phyloP scores from a whole-genome alignment of 1,140 invertebrate genomes.

The Parasteatoda tepidariorum region DNA sequence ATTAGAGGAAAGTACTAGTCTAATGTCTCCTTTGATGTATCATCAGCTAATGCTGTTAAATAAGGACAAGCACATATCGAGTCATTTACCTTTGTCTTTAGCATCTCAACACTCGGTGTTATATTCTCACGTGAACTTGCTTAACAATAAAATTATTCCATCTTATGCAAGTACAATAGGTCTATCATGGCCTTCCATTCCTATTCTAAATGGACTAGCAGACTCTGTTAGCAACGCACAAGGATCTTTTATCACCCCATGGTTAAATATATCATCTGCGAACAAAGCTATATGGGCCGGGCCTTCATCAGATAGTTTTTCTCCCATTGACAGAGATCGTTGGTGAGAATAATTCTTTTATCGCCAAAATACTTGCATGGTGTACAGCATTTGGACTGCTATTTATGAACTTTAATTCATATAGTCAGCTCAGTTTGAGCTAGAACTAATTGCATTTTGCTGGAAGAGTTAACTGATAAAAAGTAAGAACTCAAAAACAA shows the following conservation, averaged over 20 bases:
- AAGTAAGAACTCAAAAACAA: too few relatives aligned
- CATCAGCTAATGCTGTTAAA: constrained; percentile 45
- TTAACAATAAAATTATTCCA: constrained; percentile 34
- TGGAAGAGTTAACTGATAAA: too few relatives aligned
- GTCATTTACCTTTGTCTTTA: neutral
- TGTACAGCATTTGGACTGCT: too few relatives aligned
- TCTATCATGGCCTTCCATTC: constrained; percentile 30
- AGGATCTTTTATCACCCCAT: constrained; percentile 11
- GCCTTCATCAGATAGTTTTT: neutral
- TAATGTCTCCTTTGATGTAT: constrained; percentile 23
- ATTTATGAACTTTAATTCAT: neutral
- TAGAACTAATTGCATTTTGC: too few relatives aligned
- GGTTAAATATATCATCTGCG: constrained; percentile 30
- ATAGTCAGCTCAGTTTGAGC: neutral
- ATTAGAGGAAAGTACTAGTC: neutral
- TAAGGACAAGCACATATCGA: constrained; percentile 36
- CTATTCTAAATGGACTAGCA: constrained; percentile 22
- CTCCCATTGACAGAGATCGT: neutral
- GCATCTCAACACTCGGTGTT: constrained; percentile 14
- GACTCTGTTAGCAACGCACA: neutral
- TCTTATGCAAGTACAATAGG: constrained; percentile 34
- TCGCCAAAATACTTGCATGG: too few relatives aligned
- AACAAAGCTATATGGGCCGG: constrained; percentile 35
- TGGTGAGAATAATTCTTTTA: constrained; percentile 46
- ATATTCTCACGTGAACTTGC: constrained; percentile 39